Evolutionary conservation across 2,888 invertebrate genomes (phyloP).

Genomic region (Tineola bisselliella): DNA sequence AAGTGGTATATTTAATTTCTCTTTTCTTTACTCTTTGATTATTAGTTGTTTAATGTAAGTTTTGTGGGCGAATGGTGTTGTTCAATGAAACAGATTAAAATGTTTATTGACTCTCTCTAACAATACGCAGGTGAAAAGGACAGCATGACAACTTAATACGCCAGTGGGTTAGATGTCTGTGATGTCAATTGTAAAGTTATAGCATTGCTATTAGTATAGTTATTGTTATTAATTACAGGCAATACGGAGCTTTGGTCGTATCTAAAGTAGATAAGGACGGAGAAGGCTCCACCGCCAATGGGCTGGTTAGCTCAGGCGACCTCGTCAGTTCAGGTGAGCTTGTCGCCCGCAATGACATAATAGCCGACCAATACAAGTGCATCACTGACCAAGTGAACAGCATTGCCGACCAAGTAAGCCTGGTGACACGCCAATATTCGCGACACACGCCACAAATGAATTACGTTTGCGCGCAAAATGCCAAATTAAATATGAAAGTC

Average conservation of each 20-base stretch:
- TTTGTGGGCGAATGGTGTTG: neutral
- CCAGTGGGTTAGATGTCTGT: too few relatives aligned
- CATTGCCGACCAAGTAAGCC: neutral
- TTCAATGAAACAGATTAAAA: too few relatives aligned
- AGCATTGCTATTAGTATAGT: too few relatives aligned
- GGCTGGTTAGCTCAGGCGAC: slow-evolving; percentile 17
- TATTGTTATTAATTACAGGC: slow-evolving; percentile 31
- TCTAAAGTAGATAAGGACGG: slow-evolving; percentile 20
- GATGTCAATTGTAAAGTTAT: too few relatives aligned
- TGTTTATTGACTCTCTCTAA: too few relatives aligned
- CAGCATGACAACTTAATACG: too few relatives aligned
- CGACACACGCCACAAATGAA: too few relatives aligned
- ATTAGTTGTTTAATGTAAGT: neutral
- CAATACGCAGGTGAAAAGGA: too few relatives aligned
- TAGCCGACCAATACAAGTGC: neutral
- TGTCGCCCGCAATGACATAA: neutral
- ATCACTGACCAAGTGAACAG: neutral
- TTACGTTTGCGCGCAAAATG: too few relatives aligned
- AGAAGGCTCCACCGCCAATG: slow-evolving; percentile 36
- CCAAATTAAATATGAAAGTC: too few relatives aligned
- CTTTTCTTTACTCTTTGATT: neutral
- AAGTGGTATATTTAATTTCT: neutral
- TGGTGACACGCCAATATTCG: too few relatives aligned
- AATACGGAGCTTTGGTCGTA: slow-evolving; percentile 58
- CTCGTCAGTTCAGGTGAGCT: too few relatives aligned